Evolutionary conservation across 2,888 invertebrate genomes (phyloP), one percentile per base, ranked within the genome.

Genomic region (Lucinisca nassula): DNA sequence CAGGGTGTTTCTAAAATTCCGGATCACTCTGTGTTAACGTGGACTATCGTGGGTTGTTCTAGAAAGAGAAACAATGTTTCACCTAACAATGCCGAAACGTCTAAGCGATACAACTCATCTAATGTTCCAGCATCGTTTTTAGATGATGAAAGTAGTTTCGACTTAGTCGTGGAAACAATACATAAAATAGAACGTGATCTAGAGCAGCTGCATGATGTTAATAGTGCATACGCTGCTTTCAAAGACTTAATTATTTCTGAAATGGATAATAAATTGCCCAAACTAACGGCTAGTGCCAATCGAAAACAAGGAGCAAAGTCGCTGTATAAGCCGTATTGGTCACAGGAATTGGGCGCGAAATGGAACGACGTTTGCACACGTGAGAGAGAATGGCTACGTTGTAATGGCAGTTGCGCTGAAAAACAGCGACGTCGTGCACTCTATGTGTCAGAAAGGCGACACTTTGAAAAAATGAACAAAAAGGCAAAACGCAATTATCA

Each of bases 391-490:
- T 84, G 79, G 79, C 32, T 84, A 38, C 55, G 55, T 24, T 58
- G 61, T 67, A 45, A 21, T 4, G 27, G 61, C 2, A 14, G 55
- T 40, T 14, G n/a, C 4, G 45, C 49, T 1, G 21, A 32, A 35
- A 84, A 79, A 58, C 78, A 49, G 0, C 14, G 24, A 40, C 45
- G 79, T 17, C 74, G 75, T 38, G 40, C 70, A 38, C 32, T 55
- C n/a, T 84, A 79, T 30, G 38, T 45, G 21, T 10, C 0, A 37
- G 58, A 78, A 37, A 40, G 79, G 14, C 32, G 55, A 8, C 38
- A 3, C 38, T 84, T 84, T 67, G 84, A 84, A 58, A 84, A 79
- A 72, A 8, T 32, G 58, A 72, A 21, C 84, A 84, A 21, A 17
- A 55, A 12, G 24, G 73, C 35, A 24, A 79, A 12, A n/a, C 40